phyloP scores from a whole-genome alignment of 2,113 vertebrate species.

The Pomatorhinus ruficollis region DNA sequence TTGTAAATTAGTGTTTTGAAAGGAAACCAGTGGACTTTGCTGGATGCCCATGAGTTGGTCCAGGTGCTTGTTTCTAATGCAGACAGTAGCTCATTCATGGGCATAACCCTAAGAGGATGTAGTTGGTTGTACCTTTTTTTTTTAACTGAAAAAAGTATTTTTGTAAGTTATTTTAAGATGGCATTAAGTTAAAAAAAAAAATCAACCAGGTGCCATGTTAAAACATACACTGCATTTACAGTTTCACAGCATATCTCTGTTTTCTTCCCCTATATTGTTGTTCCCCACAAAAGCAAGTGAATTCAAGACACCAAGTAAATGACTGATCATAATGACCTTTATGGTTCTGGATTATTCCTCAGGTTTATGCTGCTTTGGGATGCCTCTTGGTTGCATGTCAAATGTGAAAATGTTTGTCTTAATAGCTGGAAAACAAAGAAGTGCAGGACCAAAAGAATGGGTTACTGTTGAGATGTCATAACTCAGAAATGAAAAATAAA shows the following conservation, averaged over 20 bases:
- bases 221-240: slow-evolving; percentile 20
- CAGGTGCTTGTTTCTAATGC: slow-evolving; percentile 68
- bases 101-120: slow-evolving; percentile 7
- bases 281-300: slow-evolving; percentile 55
- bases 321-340: not conserved
- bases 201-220: not conserved
- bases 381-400: not conserved
- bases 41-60: slow-evolving; percentile 71
- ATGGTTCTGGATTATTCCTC: not conserved
- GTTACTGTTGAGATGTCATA: not conserved
- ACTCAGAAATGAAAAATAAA: not conserved
- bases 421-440: not conserved
- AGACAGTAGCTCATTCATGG: slow-evolving; percentile 22
- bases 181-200: slow-evolving; percentile 10
- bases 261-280: slow-evolving; percentile 11
- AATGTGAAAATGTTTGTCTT: not conserved
- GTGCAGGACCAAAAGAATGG: not conserved
- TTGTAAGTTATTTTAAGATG: slow-evolving; percentile 59
- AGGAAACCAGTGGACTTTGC: slow-evolving; percentile 48
- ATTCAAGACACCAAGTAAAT: slow-evolving; percentile 25
- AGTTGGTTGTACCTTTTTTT: not conserved
- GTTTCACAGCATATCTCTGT: not conserved
- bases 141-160: slow-evolving; percentile 68
- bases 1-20: slow-evolving; percentile 3
- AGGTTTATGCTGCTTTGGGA: not conserved